Percentiles rank a stretch among this genome's conserved stretches.
phyloP scores from a whole-genome alignment of 2,888 invertebrate genomes.

The Pammene aurita region DNA sequence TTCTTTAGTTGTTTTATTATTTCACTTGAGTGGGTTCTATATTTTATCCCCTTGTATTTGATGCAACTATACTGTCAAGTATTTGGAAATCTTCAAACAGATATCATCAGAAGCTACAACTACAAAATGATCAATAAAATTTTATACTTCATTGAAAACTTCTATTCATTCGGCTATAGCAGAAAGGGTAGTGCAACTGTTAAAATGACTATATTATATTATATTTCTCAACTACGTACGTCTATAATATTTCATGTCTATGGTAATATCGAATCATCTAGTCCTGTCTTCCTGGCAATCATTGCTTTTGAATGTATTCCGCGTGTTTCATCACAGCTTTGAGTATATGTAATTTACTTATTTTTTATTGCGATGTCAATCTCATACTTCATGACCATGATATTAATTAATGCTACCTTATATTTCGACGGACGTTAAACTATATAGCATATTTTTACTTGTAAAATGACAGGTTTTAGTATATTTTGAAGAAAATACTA shows the following conservation, averaged over 20 bases:
- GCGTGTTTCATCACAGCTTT: constrained; percentile 34
- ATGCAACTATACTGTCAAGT: too few species aligned
- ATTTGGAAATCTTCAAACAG: too few species aligned
- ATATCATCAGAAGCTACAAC: too few species aligned
- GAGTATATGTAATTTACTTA: constrained; percentile 29
- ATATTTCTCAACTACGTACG: constrained; percentile 1
- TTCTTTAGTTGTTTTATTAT: too few species aligned
- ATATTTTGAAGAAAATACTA: not conserved
- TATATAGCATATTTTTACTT: not conserved
- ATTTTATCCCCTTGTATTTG: too few species aligned
- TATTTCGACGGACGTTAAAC: not conserved
- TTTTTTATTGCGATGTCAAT: constrained; percentile 27
- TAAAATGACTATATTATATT: not conserved
- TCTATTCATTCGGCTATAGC: too few species aligned
- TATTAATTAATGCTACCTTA: constrained; percentile 28
- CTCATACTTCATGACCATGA: constrained; percentile 16
- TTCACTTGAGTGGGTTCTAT: too few species aligned
- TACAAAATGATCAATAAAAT: too few species aligned
- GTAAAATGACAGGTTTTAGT: not conserved
- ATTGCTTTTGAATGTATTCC: constrained; percentile 41
- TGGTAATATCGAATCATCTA: constrained; percentile 60
- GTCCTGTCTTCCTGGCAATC: constrained; percentile 70
- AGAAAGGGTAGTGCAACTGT: not conserved
- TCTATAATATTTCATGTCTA: constrained; percentile 6
- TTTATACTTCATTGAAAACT: too few species aligned